These are phyloP conservation scores for Hypomesus transpacificus DNA, from an alignment of 2,113 vertebrate species.

Conservation along the genomic window DNA sequence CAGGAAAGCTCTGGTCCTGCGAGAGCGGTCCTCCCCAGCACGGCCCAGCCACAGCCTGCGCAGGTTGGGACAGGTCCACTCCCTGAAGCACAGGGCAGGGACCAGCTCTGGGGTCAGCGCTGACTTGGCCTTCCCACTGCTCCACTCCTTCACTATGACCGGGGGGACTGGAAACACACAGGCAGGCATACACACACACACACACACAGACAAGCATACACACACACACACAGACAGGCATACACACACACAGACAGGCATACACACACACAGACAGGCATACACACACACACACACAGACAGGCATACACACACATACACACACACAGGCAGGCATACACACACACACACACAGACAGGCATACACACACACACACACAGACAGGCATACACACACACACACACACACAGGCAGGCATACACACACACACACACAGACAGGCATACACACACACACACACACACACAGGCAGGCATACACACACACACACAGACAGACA, in stretches of 20 bases:
- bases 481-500: too few relatives aligned
- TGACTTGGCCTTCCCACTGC: constrained; percentile 87
- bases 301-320: too few relatives aligned
- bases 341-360: too few relatives aligned
- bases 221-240: background rate
- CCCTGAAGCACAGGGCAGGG: constrained; percentile 84
- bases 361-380: background rate
- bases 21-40: constrained; percentile 88
- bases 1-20: constrained; percentile 87
- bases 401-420: too few relatives aligned
- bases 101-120: constrained; percentile 89
- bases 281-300: too few relatives aligned
- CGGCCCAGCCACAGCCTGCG: constrained; percentile 88
- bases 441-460: too few relatives aligned
- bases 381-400: background rate
- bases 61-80: constrained; percentile 92
- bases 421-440: too few relatives aligned
- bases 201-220: background rate
- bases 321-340: too few relatives aligned
- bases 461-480: too few relatives aligned
- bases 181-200: background rate
- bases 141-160: constrained; percentile 92
- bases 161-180: constrained; percentile 75
- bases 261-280: too few relatives aligned
- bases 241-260: too few relatives aligned